A percentile compares a stretch with the other conserved stretches of the same genome.
Conservation (phyloP, 2,888 invertebrate genomes). For the Microctonus hyperodae region DNA sequence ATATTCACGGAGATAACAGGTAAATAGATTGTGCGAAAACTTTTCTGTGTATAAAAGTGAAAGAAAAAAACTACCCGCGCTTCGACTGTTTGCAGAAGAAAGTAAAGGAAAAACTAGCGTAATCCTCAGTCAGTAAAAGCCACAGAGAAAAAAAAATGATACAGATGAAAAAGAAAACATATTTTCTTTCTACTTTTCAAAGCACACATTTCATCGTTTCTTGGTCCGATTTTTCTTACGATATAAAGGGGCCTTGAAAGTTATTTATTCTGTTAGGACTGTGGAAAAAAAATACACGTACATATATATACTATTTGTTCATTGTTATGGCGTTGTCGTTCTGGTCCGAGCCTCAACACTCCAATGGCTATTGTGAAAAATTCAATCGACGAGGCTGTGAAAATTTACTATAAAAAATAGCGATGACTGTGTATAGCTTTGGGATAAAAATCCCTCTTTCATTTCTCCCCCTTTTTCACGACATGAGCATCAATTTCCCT, state of each 20-base stretch:
- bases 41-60: slow-evolving; percentile 1
- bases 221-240: slow-evolving; percentile 14
- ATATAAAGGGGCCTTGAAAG: not conserved
- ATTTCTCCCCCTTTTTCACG: not conserved
- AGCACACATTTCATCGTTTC: slow-evolving; percentile 2
- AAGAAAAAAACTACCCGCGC: not conserved
- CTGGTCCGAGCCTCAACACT: not conserved
- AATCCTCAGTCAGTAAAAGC: slow-evolving; percentile 20
- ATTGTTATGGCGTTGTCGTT: not conserved
- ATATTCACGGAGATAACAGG: not conserved
- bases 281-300: not conserved
- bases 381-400: not conserved
- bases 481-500: slow-evolving; percentile 2
- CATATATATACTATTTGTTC: not conserved
- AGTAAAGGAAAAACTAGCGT: not conserved
- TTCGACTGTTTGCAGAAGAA: not conserved
- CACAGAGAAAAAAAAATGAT: not conserved
- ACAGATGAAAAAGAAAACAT: slow-evolving; percentile 4
- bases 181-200: slow-evolving; percentile 11
- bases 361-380: not conserved
- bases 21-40: not conserved
- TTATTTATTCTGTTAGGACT: not conserved
- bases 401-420: not conserved
- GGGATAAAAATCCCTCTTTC: not conserved
- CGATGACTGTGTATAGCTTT: not conserved